These are phyloP conservation scores for Leptinotarsa peninsularis DNA, from an alignment of 2,888 invertebrate species.

Conservation along the genomic window DNA sequence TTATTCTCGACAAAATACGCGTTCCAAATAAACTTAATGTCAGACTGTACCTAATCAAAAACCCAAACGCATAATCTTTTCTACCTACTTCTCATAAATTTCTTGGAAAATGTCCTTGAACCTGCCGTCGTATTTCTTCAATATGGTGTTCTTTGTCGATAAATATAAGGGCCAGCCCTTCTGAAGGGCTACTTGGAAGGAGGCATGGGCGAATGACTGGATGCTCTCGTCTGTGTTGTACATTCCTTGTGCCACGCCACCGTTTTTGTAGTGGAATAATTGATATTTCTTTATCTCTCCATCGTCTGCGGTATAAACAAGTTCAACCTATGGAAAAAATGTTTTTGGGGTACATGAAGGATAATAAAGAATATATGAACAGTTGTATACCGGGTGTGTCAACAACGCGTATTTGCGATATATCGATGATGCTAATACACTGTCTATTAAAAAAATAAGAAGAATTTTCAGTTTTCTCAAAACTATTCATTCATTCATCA, in stretches of 20 bases:
- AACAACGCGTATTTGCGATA: no score
- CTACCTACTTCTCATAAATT: conserved; percentile 79
- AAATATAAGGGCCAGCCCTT: conserved; percentile 92
- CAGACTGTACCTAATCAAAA: neutral
- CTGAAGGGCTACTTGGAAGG: conserved; percentile 86
- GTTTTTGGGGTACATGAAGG: neutral
- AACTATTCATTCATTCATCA: no score
- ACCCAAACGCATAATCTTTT: neutral
- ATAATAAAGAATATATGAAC: no score
- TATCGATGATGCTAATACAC: no score
- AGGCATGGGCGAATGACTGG: conserved; percentile 84
- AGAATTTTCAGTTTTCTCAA: no score
- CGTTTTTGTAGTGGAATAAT: conserved; percentile 78
- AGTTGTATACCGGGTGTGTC: no score
- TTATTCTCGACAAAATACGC: no score
- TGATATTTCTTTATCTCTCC: conserved; percentile 71
- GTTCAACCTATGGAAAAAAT: conserved; percentile 71
- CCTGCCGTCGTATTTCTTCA: conserved; percentile 88
- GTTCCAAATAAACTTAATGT: neutral
- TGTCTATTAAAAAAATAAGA: no score
- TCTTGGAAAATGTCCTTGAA: conserved; percentile 95
- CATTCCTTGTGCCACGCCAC: conserved; percentile 88
- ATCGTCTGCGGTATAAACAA: conserved; percentile 76
- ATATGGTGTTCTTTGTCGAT: conserved; percentile 91
- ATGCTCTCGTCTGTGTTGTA: conserved; percentile 93